Evolutionary conservation across 2,888 invertebrate genomes (phyloP).

Genomic region (Crocallis elinguaria): DNA sequence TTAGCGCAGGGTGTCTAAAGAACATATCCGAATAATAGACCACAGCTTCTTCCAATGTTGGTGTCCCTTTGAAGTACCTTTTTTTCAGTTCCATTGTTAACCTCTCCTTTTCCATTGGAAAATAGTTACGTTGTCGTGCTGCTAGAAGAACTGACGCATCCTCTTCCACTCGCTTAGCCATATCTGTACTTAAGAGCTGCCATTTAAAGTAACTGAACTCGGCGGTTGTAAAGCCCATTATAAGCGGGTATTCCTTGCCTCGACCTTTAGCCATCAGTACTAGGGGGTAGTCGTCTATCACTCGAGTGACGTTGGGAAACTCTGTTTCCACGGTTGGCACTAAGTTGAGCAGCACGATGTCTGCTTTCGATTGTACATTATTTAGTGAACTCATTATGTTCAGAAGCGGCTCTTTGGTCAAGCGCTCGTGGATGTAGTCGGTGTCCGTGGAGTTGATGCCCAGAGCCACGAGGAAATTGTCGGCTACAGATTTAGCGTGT

Average conservation of each 20-base stretch:
- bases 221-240: conserved; percentile 39
- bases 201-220: conserved; percentile 33
- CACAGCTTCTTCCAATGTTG: neutral
- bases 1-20: neutral
- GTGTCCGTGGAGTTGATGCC: conserved; percentile 54
- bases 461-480: conserved; percentile 56
- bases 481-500: conserved; percentile 35
- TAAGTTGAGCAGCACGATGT: conserved; percentile 34
- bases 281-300: conserved; percentile 49
- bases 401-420: conserved; percentile 39
- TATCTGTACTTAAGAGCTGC: neutral
- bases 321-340: conserved; percentile 43
- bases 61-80: neutral
- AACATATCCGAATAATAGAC: neutral
- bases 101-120: neutral
- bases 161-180: neutral
- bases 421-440: conserved; percentile 38
- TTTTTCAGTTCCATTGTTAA: neutral
- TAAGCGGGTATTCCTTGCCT: conserved; percentile 43
- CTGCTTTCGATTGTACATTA: conserved; percentile 19
- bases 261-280: conserved; percentile 42
- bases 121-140: neutral
- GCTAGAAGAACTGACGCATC: neutral
- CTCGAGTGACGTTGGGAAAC: conserved; percentile 31
- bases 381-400: conserved; percentile 50